Base-by-base conservation (phyloP, 2,113 vertebrate genomes). In the Hydrolagus affinis region DNA sequence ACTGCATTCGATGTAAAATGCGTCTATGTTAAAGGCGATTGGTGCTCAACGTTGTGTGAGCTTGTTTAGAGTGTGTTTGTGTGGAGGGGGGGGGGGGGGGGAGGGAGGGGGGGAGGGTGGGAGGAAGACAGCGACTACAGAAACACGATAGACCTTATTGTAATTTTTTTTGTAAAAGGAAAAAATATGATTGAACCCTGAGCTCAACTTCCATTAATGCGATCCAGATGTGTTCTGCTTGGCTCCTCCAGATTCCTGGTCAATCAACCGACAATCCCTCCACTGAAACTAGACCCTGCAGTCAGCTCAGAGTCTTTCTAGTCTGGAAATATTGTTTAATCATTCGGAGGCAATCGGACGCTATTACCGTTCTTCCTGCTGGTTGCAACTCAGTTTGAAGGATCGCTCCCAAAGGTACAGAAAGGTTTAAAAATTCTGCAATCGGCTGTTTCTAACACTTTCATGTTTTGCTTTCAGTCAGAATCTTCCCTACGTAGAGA, bases 171-270 rank as follows among this genome's bases (percentile, higher is more conserved):
- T 44, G 6, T 44, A 44, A 44, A 44, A 44, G 6, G 44, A 44
- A 44, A 44, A 44, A 23, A 8, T 59, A 60, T n/a, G 21, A 59
- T 21, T 3, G 9, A 23, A 25, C 25, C 66, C 77, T 10, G 10
- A 30, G 25, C n/a, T 4, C 78, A 30, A 66, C 7, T 83, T 15
- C 23, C 75, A 77, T 15, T 83, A 32, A 83, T 68, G 62, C 23
- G 21, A 83, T 83, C 78, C 78, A 83, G 78, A 83, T 83, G 78
- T 83, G 15, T 10, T 68, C 32, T 68, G 60, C 60, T 83, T 68
- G 78, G 78, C 78, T 83, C 78, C 23, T 62, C 30, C 62, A 28
- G 78, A 64, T 83, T 83, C 78, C 78, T 83, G 77, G 77, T 59
- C 23, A 60, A 60, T 44, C 44, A 44, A 44, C 6, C 44, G 6